Conservation (phyloP, 2,888 invertebrate species). For the Netelia inedita region DNA sequence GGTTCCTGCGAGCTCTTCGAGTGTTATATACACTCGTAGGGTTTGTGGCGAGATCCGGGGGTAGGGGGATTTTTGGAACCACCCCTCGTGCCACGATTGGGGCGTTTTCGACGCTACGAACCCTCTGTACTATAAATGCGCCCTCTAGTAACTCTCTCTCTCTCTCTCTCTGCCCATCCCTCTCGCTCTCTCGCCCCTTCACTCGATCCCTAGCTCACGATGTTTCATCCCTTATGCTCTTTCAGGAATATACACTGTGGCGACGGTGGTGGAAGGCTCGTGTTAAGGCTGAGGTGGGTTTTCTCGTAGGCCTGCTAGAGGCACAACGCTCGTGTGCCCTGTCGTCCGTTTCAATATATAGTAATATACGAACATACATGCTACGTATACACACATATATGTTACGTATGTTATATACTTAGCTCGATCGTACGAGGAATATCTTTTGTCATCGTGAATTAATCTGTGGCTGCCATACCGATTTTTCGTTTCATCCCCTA, state of each 20-base stretch:
- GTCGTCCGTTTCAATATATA: conserved; percentile 26
- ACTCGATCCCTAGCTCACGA: conserved; percentile 4
- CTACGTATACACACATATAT: conserved; percentile 1
- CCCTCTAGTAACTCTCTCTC: conserved; percentile 36
- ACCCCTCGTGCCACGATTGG: conserved; percentile 77
- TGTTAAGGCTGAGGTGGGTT: conserved; percentile 70
- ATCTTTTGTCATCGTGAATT: conserved; percentile 76
- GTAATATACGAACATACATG: conserved; percentile 9
- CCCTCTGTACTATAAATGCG: conserved; percentile 42
- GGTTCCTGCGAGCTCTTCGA: not conserved
- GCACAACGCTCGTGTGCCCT: conserved; percentile 53
- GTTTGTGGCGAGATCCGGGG: conserved; percentile 49
- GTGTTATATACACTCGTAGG: conserved; percentile 49
- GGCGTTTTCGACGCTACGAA: conserved; percentile 72
- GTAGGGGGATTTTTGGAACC: conserved; percentile 66
- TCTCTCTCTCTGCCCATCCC: not conserved
- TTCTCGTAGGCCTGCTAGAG: conserved; percentile 68
- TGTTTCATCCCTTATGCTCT: conserved; percentile 33
- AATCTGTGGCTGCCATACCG: conserved; percentile 73
- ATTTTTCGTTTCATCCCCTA: conserved; percentile 36
- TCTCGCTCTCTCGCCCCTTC: not conserved
- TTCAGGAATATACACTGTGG: conserved; percentile 7
- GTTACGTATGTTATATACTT: not conserved
- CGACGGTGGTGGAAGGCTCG: conserved; percentile 57
- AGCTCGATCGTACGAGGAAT: conserved; percentile 21